phyloP scores from a whole-genome alignment of 2,888 invertebrate species.

The Oscheius myriophilus region DNA sequence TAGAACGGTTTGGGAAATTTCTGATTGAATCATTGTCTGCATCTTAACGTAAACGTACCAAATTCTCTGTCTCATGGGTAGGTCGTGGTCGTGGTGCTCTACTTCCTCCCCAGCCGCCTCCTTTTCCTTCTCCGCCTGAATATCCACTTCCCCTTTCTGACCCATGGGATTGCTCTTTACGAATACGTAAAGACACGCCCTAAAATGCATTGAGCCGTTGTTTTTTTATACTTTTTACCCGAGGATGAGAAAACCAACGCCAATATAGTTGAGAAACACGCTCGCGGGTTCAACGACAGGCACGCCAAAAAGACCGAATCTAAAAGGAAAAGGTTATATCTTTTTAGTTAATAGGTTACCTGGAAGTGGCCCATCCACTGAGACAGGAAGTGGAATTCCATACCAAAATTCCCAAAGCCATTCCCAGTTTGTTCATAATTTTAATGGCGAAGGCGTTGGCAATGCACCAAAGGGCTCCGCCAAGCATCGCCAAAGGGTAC shows the following conservation, averaged over 20 bases:
- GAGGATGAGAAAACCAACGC: slow-evolving; percentile 45
- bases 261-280: slow-evolving; percentile 47
- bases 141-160: slow-evolving; percentile 5
- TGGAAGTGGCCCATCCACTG: slow-evolving; percentile 71
- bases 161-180: slow-evolving; percentile 45
- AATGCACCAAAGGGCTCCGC: slow-evolving; percentile 73
- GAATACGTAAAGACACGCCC: slow-evolving; percentile 49
- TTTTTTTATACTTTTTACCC: slow-evolving; percentile 37
- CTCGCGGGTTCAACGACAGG: slow-evolving; percentile 42
- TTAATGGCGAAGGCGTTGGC: slow-evolving; percentile 73
- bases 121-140: background rate
- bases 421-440: slow-evolving; percentile 73
- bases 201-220: slow-evolving; percentile 22
- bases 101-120: slow-evolving; percentile 11
- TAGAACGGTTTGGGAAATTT: background rate
- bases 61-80: background rate
- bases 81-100: slow-evolving; percentile 18
- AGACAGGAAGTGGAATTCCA: slow-evolving; percentile 73
- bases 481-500: slow-evolving; percentile 73
- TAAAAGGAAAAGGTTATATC: background rate
- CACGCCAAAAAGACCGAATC: slow-evolving; percentile 57
- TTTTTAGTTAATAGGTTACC: slow-evolving; percentile 3
- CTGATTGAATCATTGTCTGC: background rate
- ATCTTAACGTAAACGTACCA: slow-evolving; percentile 5
- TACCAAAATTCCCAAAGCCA: slow-evolving; percentile 72